Conservation (phyloP, 2,797 vertebrate species). For the Avahi laniger region DNA sequence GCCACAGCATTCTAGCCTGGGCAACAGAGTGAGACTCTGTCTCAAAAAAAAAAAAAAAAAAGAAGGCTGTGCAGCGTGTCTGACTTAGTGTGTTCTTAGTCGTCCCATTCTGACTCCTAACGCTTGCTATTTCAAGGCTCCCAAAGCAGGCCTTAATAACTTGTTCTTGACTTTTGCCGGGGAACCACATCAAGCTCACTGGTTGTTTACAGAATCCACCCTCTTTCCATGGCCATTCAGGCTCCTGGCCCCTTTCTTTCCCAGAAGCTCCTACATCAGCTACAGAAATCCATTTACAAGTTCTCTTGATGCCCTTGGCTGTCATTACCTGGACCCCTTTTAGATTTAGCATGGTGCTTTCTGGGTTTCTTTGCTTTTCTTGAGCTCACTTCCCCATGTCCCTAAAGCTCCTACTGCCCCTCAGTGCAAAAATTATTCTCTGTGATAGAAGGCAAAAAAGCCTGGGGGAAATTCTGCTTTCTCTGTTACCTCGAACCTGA, state of each 20-base stretch:
- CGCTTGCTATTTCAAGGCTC: not conserved
- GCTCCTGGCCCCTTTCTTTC: not conserved
- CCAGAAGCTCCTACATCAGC: not conserved
- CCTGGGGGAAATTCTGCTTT: not conserved
- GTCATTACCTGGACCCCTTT: not conserved
- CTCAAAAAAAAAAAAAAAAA: not conserved
- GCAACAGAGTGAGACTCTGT: too few relatives aligned
- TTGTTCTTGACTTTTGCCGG: not conserved
- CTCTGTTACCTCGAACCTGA: not conserved
- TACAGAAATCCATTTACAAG: too few relatives aligned
- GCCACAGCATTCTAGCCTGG: too few relatives aligned
- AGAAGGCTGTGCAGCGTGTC: not conserved
- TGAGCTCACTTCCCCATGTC: not conserved
- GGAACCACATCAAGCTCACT: not conserved
- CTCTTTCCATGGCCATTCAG: not conserved
- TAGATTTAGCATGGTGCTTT: not conserved
- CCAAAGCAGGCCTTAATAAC: not conserved
- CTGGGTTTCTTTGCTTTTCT: not conserved
- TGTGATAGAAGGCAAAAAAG: not conserved
- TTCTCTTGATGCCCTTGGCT: not conserved
- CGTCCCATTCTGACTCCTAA: not conserved
- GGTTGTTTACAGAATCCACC: not conserved
- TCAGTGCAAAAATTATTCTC: not conserved
- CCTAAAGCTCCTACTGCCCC: not conserved
- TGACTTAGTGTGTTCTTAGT: not conserved